A percentile compares a stretch with the other conserved stretches of the same genome.
These are phyloP conservation scores for Halichondria panicea DNA, from an alignment of 37 sponge, comb jelly and placozoan species.

Conservation along the genomic window DNA sequence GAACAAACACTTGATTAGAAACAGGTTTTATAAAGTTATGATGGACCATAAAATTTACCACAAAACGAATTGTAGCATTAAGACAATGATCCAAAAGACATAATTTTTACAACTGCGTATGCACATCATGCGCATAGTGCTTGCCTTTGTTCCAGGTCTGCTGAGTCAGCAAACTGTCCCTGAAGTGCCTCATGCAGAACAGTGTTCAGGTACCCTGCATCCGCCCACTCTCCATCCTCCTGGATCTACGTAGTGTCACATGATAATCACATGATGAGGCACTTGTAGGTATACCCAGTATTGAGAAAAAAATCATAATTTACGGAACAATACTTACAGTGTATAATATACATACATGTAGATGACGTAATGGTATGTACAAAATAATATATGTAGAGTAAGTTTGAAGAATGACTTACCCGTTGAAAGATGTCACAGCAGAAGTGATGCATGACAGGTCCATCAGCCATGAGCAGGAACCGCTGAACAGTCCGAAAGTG, in stretches of 20 bases:
- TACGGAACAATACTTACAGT: background rate
- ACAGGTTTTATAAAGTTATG: background rate
- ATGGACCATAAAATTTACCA: background rate
- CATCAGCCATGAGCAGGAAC: slow-evolving; percentile 77
- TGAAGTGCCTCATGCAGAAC: slow-evolving; percentile 46
- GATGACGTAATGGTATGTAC: no score
- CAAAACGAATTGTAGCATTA: background rate
- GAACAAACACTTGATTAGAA: background rate
- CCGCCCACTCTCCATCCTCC: slow-evolving; percentile 27
- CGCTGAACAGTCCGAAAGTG: slow-evolving; percentile 30
- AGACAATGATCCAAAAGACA: no score
- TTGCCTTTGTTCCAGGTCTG: slow-evolving; percentile 31
- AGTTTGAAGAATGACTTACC: slow-evolving; percentile 9
- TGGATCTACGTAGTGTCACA: slow-evolving; percentile 24
- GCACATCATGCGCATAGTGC: background rate
- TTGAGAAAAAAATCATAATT: background rate
- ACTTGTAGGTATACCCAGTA: background rate
- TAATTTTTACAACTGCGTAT: no score
- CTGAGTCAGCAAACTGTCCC: background rate
- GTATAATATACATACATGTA: no score
- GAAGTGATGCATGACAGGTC: slow-evolving; percentile 58
- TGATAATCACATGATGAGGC: background rate
- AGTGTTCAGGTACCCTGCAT: slow-evolving; percentile 42
- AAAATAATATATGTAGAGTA: background rate
- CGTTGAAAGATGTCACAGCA: slow-evolving; percentile 48